Base-by-base conservation (phyloP, 1,140 invertebrate genomes). In the Pemphigus obesinymphae region DNA sequence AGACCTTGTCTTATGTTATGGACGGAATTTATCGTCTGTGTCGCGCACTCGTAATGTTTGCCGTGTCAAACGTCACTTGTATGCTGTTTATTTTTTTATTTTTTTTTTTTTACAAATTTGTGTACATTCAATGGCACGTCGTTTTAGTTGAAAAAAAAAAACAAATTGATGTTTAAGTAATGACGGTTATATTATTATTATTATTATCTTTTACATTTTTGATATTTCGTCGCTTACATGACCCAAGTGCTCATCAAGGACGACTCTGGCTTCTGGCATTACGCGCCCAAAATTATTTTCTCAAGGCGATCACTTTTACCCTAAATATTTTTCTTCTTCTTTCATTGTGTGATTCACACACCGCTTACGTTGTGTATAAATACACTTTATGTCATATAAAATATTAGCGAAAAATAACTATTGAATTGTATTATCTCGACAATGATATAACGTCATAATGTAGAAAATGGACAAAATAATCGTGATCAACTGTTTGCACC, bases 291-390 rank as follows among this genome's bases (percentile, higher is more conserved):
- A 70, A 70, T 8, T 70, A 26, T 45, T 23, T 17, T 43, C 68
- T 45, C 68, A 70, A 70, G 68, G 68, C 68, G 7, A 45, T 26
- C 68, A 70, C 68, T 70, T 70, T 70, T 70, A 43, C 40, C 68
- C 68, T 29, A 70, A 70, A 70, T 45, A 17, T 63, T 15, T 13
- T 1, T 45, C 37, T 23, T 58, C 13, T 8, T 13, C 17, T 29
- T 26, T 1, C 37, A 43, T 10, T n/a, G 23, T 34, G 13, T 70
- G 37, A 23, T 68, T 68, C 23, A 45, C 37, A 45, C 37, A 26
- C 5, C 5, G 37, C n/a, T 7, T 17, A n/a, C 37, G 63, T 37
- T 66, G 20, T 66, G 10, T 66, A 66, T 66, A 37, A 34, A 66
- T 37, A 20, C 17, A n/a, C 61, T 66, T 66, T 37, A 66, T 66